Evolutionary conservation across 2,113 vertebrate genomes (phyloP), one percentile per base, ranked within the genome.

Genomic region (Oryzias melastigma): DNA sequence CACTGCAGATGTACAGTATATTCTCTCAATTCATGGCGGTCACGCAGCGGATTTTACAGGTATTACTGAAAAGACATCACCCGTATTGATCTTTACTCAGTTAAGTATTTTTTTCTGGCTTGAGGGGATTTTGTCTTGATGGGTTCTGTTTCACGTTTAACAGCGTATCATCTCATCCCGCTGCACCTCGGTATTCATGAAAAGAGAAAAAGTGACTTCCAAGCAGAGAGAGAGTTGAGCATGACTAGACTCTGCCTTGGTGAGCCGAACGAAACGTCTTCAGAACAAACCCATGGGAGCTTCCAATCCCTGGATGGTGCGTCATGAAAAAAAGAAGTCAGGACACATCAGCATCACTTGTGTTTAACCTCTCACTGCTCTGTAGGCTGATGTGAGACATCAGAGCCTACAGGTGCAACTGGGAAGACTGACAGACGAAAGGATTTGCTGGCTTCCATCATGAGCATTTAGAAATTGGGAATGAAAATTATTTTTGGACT

Each of bases 311-410:
- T 77, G 75, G 87, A 87, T 56, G 71, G 75, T 85, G 83, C 62
- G 78, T 89, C 86, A 85, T 80, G 59, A 78, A 73, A 35, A 35
- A 35, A 79, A 72, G 62, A 81, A 84, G 85, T 89, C 89, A 75
- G 82, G 68, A 59, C 76, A 70, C 75, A 89, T 90, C 86, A 88
- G 53, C 84, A 64, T 89, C 89, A 89, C 73, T 82, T 64, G 67
- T 70, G 72, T 78, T 56, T 75, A 76, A 68, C 81, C 85, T 86
- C 73, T 85, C 78, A 76, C 71, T 71, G 63, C 73, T 86, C 73
- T 71, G 77, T 73, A 65, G 71, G 63, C 44, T 67, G 68, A 82
- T 68, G 67, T 81, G 80, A 86, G 71, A 83, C 80, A 82, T 80
- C 82, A 77, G 73, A 77, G 77, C 82, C 77, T 41, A 72, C 65